These are phyloP conservation scores for Euplagia quadripunctaria DNA, from an alignment of 2,888 invertebrate genomes.

Conservation along the genomic window DNA sequence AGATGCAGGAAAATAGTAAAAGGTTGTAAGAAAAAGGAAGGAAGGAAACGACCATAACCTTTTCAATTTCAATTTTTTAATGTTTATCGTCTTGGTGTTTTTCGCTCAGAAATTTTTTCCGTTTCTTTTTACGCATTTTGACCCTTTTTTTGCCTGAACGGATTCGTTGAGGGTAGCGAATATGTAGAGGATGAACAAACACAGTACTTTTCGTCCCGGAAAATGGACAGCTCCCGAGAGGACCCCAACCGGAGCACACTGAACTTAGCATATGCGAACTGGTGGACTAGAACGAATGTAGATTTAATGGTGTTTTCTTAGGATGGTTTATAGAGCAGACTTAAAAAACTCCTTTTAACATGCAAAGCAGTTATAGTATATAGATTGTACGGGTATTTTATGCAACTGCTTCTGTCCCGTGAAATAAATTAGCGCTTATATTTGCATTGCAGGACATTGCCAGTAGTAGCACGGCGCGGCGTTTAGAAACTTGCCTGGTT, in stretches of 20 bases:
- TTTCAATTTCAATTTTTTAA: not conserved
- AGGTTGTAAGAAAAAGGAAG: no score
- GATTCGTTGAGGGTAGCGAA: not conserved
- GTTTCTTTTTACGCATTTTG: not conserved
- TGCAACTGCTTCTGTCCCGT: not conserved
- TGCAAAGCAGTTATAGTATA: not conserved
- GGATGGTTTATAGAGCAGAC: not conserved
- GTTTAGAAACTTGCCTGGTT: not conserved
- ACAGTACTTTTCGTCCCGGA: constrained; percentile 7
- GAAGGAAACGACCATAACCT: not conserved
- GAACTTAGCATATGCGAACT: constrained; percentile 1
- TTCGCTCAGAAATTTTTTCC: not conserved
- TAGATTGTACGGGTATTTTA: no score
- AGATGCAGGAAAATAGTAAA: no score
- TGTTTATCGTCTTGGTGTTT: not conserved
- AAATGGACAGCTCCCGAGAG: constrained; percentile 14
- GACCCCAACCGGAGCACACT: not conserved
- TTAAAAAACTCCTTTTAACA: not conserved
- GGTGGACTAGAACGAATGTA: not conserved
- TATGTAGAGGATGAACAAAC: constrained; percentile 15
- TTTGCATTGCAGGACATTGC: not conserved
- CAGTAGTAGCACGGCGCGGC: not conserved
- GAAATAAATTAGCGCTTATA: not conserved
- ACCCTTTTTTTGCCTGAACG: constrained; percentile 3
- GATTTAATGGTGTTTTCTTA: not conserved